Percentiles rank a stretch among this genome's conserved stretches.
phyloP scores from a whole-genome alignment of 2,113 vertebrate genomes.

The Lepus europaeus region DNA sequence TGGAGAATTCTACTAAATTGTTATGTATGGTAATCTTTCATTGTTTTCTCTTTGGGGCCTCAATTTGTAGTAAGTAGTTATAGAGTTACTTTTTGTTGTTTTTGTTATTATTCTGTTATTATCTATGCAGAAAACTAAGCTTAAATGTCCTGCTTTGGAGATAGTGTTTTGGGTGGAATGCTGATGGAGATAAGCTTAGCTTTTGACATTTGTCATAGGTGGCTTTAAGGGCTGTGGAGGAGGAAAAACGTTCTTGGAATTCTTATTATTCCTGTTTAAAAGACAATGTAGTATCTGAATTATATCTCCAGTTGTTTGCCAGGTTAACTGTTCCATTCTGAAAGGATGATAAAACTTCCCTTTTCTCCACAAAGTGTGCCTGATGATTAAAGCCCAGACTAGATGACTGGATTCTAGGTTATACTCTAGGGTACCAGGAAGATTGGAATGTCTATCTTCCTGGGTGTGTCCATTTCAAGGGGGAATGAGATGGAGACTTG shows the following conservation, averaged over 20 bases:
- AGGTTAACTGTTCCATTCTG: not conserved
- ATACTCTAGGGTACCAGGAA: not conserved
- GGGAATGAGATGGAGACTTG: not conserved
- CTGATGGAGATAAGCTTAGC: not conserved
- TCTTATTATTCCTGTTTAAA: not conserved
- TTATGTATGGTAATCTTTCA: not conserved
- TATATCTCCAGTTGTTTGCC: not conserved
- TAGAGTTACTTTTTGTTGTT: not conserved
- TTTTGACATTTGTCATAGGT: not conserved
- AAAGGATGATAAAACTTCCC: not conserved
- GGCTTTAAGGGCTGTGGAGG: not conserved
- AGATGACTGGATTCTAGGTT: not conserved
- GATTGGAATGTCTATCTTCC: not conserved
- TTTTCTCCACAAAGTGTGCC: not conserved
- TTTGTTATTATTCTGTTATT: not conserved
- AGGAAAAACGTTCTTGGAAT: not conserved
- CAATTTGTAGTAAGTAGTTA: not conserved
- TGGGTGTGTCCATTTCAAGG: not conserved
- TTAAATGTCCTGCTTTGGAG: not conserved
- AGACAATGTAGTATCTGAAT: too few relatives aligned
- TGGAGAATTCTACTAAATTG: not conserved
- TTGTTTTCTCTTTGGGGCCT: not conserved
- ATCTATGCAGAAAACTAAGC: not conserved
- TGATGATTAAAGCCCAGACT: not conserved
- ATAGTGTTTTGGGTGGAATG: not conserved